Conservation (phyloP, 1,140 invertebrate genomes). For the Coenobita brevimanus region DNA sequence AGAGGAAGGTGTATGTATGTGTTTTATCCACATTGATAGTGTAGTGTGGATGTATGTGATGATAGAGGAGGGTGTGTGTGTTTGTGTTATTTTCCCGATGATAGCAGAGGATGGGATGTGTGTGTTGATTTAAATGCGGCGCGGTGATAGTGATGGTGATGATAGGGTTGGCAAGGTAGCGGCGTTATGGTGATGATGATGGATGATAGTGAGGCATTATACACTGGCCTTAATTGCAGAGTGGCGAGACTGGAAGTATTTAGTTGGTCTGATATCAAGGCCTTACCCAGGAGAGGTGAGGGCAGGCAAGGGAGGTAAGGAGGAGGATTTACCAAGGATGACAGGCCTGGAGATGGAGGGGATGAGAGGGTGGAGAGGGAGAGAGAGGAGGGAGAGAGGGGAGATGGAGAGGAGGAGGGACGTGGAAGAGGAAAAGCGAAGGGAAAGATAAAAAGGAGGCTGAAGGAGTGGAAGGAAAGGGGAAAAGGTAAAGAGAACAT, state of each 20-base stretch:
- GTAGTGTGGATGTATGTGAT: too few relatives aligned
- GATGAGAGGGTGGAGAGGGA: background rate
- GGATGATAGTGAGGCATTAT: conserved; percentile 18
- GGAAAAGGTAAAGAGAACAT: background rate
- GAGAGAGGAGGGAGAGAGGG: conserved; percentile 16
- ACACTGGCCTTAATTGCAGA: conserved; percentile 17
- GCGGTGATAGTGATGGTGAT: conserved; percentile 36
- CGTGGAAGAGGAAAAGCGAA: background rate
- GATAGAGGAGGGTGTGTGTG: background rate
- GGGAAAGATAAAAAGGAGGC: background rate
- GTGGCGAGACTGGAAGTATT: background rate
- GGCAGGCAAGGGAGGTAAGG: background rate
- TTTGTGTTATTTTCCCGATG: conserved; percentile 17
- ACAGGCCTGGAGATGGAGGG: too few relatives aligned
- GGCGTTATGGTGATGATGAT: conserved; percentile 23
- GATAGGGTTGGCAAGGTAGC: conserved; percentile 13
- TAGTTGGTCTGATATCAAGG: conserved; percentile 1
- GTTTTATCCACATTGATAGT: too few relatives aligned
- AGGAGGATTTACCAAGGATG: too few relatives aligned
- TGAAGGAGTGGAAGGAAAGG: background rate
- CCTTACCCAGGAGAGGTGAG: too few relatives aligned
- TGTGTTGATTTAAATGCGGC: conserved; percentile 3
- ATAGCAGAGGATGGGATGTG: background rate
- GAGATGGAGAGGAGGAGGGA: background rate
- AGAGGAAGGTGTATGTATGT: too few relatives aligned